Percentiles rank a stretch among this genome's conserved stretches.
Evolutionary conservation across 2,888 invertebrate species (phyloP).

Genomic region (Lamellibrachia columna): DNA sequence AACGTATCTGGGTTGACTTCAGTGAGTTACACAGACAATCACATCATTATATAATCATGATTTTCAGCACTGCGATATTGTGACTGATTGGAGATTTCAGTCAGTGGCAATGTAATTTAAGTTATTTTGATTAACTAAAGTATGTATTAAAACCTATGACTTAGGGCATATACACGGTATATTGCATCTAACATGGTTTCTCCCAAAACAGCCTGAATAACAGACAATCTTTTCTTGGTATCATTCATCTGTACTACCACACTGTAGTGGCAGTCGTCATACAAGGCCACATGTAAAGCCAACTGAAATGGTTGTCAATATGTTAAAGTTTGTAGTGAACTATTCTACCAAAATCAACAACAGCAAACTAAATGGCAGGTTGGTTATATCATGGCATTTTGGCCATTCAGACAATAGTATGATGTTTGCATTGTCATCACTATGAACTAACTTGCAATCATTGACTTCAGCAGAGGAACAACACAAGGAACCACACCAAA

Average conservation of each 20-base stretch:
- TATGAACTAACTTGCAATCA: not conserved
- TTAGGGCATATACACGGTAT: too few relatives aligned
- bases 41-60: not conserved
- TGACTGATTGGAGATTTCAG: too few relatives aligned
- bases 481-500: not conserved
- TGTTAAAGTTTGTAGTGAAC: not conserved
- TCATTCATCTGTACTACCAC: too few relatives aligned
- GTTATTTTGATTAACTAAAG: too few relatives aligned
- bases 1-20: not conserved
- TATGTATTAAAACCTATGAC: too few relatives aligned
- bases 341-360: not conserved
- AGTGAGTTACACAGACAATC: not conserved
- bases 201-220: too few relatives aligned
- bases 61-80: not conserved
- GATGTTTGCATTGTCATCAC: not conserved
- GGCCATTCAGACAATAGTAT: not conserved
- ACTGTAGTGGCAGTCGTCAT: too few relatives aligned
- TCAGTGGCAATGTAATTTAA: too few relatives aligned
- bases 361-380: not conserved
- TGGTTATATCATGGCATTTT: not conserved
- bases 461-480: not conserved
- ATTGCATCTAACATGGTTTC: too few relatives aligned
- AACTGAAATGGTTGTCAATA: not conserved
- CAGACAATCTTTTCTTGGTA: too few relatives aligned
- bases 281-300: too few relatives aligned